Evolutionary conservation across 2,113 vertebrate species (phyloP).

Genomic region (Scophthalmus maximus): DNA sequence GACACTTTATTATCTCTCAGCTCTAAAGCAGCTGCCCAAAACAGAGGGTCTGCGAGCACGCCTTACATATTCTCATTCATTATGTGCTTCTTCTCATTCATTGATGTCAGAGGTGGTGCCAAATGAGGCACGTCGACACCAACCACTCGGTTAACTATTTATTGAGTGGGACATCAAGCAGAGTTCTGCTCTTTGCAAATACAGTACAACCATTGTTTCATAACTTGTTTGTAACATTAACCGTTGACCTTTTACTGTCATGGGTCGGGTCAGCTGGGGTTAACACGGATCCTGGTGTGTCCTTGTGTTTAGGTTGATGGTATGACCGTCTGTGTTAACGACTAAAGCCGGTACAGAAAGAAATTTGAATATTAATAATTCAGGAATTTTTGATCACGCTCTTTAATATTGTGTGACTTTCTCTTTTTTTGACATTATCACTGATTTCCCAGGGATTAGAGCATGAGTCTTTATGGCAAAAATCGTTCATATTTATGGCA

Average conservation of each 20-base stretch:
- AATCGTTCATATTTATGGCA: too few species aligned
- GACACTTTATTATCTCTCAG: conserved; percentile 42
- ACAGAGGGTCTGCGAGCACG: background rate
- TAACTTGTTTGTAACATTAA: background rate
- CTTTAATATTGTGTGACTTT: too few species aligned
- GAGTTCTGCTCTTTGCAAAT: background rate
- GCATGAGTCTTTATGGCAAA: too few species aligned
- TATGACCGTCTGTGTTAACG: background rate
- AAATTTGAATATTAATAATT: too few species aligned
- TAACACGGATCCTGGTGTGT: background rate
- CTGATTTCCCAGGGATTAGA: too few species aligned
- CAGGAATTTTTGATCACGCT: too few species aligned
- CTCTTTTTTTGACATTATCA: too few species aligned
- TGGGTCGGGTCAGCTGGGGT: background rate
- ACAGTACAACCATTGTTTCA: background rate
- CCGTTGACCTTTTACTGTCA: background rate
- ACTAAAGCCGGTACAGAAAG: too few species aligned
- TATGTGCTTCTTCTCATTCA: too few species aligned
- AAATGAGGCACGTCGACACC: background rate
- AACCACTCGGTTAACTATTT: conserved; percentile 21
- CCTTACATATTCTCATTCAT: conserved; percentile 12
- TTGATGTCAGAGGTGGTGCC: background rate
- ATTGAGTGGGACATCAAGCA: background rate
- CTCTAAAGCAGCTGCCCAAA: conserved; percentile 24
- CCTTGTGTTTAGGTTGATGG: background rate